Conservation (phyloP, 1,140 invertebrate genomes). For the Drosophila rhopaloa region DNA sequence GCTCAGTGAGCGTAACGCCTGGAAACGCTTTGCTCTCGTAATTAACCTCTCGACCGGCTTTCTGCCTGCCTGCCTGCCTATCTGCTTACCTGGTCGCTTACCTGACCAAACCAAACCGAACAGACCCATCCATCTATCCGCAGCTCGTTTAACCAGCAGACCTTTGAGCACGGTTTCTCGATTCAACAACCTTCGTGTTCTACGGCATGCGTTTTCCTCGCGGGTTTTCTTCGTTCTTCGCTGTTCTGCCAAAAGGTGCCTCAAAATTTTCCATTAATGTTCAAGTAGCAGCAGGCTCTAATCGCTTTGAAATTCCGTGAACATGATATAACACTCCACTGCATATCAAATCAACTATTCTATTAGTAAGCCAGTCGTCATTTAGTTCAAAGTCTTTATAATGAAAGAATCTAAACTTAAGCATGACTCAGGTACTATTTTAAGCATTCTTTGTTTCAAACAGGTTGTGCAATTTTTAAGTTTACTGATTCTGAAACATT, state of each 20-base stretch:
- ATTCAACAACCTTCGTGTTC: constrained; percentile 51
- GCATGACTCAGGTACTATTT: constrained; percentile 11
- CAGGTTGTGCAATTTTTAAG: constrained; percentile 7
- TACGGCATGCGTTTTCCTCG: constrained; percentile 35
- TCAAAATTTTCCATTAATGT: constrained; percentile 31
- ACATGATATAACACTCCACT: constrained; percentile 28
- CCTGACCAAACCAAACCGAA: constrained; percentile 6
- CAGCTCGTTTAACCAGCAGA: constrained; percentile 59
- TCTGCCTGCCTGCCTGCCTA: constrained; percentile 57
- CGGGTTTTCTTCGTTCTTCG: constrained; percentile 22
- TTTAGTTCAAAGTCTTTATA: constrained; percentile 29
- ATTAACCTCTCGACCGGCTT: constrained; percentile 82
- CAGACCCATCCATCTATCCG: constrained; percentile 16
- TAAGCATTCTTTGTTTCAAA: constrained; percentile 16
- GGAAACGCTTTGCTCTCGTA: constrained; percentile 75
- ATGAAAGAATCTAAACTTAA: constrained; percentile 21
- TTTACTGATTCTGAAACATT: background rate
- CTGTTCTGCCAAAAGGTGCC: constrained; percentile 14
- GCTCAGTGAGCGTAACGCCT: constrained; percentile 73
- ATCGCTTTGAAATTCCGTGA: constrained; percentile 24
- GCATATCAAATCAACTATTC: constrained; percentile 7
- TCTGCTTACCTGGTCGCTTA: constrained; percentile 15
- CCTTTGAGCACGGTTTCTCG: constrained; percentile 48
- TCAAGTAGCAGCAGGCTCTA: constrained; percentile 1
- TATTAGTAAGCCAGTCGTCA: background rate